phyloP scores from a whole-genome alignment of 2,797 vertebrate species.

The Enteromius paludinosus region DNA sequence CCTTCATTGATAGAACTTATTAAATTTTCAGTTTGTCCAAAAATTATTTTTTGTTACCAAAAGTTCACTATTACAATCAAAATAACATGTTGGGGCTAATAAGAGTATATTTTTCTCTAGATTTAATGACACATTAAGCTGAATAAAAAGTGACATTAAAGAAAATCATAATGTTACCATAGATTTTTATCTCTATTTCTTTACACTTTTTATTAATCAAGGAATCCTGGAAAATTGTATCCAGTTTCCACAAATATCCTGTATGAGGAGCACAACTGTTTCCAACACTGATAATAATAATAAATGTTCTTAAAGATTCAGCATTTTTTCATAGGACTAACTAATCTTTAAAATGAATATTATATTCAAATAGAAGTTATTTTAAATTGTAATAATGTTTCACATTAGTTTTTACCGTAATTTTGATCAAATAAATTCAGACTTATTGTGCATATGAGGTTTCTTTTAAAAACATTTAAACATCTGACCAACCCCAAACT shows the following conservation, averaged over 20 bases:
- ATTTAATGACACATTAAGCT: too few relatives aligned
- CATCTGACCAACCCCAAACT: too few relatives aligned
- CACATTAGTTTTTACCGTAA: neutral
- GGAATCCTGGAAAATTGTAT: neutral
- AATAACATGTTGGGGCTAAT: neutral
- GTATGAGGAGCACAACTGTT: neutral
- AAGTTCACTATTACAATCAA: neutral
- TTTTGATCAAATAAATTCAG: neutral
- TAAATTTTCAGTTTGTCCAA: neutral
- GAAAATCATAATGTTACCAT: neutral
- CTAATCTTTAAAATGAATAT: neutral
- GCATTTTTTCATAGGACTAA: neutral
- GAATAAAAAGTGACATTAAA: neutral
- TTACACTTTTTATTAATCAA: neutral
- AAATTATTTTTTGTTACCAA: neutral
- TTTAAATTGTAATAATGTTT: neutral
- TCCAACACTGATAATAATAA: neutral
- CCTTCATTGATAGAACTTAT: neutral
- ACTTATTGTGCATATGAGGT: neutral
- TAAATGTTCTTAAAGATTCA: neutral
- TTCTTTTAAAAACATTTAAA: neutral
- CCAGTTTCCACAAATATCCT: neutral
- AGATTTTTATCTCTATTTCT: neutral
- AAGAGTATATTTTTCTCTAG: neutral
- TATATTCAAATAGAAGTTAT: neutral